Conservation (phyloP, 1,140 invertebrate species). For the Brachionus manjavacas region DNA sequence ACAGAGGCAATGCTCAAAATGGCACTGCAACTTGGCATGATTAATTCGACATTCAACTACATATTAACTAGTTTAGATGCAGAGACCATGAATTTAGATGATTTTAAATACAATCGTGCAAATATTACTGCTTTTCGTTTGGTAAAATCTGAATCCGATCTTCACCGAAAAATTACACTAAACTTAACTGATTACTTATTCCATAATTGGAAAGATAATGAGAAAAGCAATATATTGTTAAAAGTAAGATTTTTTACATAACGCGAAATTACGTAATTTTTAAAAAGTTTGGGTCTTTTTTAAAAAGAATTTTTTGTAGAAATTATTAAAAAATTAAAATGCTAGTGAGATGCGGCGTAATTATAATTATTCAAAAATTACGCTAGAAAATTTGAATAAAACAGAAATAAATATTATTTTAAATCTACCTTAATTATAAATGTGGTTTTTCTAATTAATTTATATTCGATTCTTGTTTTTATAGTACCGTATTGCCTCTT, state of each 20-base stretch:
- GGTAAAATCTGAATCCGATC: conserved; percentile 47
- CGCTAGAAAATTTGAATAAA: no score
- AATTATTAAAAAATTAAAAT: no score
- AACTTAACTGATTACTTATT: conserved; percentile 39
- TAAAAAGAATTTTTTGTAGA: no score
- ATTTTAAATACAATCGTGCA: conserved; percentile 54
- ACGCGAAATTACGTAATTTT: neutral
- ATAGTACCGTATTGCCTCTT: no score
- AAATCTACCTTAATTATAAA: no score
- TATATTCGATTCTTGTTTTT: no score
- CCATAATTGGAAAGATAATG: conserved; percentile 9
- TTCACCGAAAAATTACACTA: conserved; percentile 44
- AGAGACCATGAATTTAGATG: conserved; percentile 52
- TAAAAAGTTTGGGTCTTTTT: no score
- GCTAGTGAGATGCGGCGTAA: no score
- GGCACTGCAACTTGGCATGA: conserved; percentile 57
- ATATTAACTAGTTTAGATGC: conserved; percentile 54
- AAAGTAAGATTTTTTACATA: neutral
- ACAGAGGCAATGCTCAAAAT: conserved; percentile 51
- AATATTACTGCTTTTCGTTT: conserved; percentile 55
- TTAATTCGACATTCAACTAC: conserved; percentile 54
- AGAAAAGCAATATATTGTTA: neutral
- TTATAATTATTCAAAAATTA: no score
- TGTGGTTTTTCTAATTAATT: no score
- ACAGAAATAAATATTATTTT: no score